Evolutionary conservation across 2,888 invertebrate species (phyloP), one percentile per base, ranked within the genome.

Genomic region (Plagodis dolabraria): DNA sequence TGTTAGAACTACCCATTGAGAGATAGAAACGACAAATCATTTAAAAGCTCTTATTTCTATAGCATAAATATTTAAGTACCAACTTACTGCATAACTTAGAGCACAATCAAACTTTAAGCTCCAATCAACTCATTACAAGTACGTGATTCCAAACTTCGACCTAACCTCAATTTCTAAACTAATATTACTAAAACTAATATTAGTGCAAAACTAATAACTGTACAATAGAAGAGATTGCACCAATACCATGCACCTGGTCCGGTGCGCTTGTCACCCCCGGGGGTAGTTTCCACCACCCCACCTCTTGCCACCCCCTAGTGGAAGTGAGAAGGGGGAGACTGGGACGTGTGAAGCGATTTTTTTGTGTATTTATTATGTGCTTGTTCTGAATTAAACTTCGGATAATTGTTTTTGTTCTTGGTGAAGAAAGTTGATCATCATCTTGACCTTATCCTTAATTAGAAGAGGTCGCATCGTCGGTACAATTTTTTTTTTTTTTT

Each of bases 171-270:
- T 64, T 67, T 51, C 49, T 42, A 47, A 64, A 69, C 60, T 69
- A 77, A 75, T 74, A 74, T 67, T 64, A 66, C 53, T 54, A 51
- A 50, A 60, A 73, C 69, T 76, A 79, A 75, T 74, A 76, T 71
- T 67, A 69, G 71, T 67, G 70, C 66, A 71, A 73, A 80, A 80
- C 82, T 82, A 80, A 80, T 81, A 81, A 82, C 79, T 79, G 79
- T 80, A 76, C 74, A 80, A 76, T 77, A 79, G 83, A 73, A 80
- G 79, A 82, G 81, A 86, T 85, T 86, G 87, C 85, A 78, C 83
- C 83, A 77, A 85, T 85, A 85, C 82, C 72, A 65, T 80, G 86
- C 88, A 88, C 88, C 87, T 88, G 88, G 79, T 64, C 73, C 75
- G 77, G 65, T 69, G 67, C 75, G 72, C 77, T 75, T 80, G 84